Conservation (phyloP, 2,797 vertebrate genomes). For the Pelodytes ibericus region DNA sequence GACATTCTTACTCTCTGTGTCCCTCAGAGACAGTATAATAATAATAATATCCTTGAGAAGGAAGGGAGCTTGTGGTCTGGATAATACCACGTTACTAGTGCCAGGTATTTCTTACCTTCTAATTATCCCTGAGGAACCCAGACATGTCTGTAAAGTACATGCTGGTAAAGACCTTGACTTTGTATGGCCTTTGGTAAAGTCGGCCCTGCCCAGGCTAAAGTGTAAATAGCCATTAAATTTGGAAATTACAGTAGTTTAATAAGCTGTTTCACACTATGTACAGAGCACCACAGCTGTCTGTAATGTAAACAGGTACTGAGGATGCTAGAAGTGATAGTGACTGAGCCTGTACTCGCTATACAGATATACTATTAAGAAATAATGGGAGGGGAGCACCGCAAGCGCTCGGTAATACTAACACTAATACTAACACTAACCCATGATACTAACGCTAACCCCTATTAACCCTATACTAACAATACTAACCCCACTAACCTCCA, state of each 20-base stretch:
- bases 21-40: slow-evolving; percentile 28
- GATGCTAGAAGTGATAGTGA: too few species aligned
- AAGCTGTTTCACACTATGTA: too few species aligned
- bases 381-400: too few species aligned
- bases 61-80: background rate
- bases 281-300: too few species aligned
- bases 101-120: slow-evolving; percentile 21
- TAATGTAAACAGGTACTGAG: too few species aligned
- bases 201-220: slow-evolving; percentile 10
- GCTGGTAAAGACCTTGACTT: slow-evolving; percentile 16
- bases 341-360: too few species aligned
- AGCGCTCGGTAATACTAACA: too few species aligned
- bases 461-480: too few species aligned
- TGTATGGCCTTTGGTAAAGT: slow-evolving; percentile 15
- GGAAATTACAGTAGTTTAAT: slow-evolving; percentile 9
- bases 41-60: slow-evolving; percentile 35
- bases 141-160: slow-evolving; percentile 8
- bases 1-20: background rate
- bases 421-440: too few species aligned
- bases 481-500: too few species aligned
- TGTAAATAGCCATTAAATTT: slow-evolving; percentile 42
- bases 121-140: slow-evolving; percentile 39
- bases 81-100: slow-evolving; percentile 2
- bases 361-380: too few species aligned
- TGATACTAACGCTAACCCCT: too few species aligned